These are phyloP conservation scores for Hippotragus niger DNA, from an alignment of 2,113 vertebrate species.

Conservation along the genomic window DNA sequence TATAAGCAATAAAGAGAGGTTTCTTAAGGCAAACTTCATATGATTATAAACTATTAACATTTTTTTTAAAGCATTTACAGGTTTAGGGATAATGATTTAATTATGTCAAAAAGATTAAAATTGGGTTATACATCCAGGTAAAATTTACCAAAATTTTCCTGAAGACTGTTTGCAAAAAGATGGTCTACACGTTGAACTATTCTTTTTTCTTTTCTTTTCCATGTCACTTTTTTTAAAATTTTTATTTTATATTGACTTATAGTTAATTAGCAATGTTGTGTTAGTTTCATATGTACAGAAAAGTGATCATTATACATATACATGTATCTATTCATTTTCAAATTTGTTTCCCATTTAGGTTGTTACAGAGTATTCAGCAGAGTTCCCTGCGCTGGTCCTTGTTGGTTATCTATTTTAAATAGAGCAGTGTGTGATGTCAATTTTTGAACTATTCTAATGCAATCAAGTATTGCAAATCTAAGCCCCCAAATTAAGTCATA, in stretches of 20 bases:
- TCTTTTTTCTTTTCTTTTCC: not conserved
- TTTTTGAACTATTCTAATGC: not conserved
- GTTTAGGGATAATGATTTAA: slow-evolving; percentile 11
- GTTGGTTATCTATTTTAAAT: not conserved
- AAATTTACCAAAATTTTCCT: not conserved
- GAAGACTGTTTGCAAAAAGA: not conserved
- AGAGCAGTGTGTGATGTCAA: not conserved
- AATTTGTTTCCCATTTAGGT: not conserved
- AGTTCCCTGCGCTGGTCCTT: not conserved
- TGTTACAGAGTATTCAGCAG: not conserved
- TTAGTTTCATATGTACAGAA: not conserved
- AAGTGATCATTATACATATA: not conserved
- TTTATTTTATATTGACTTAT: not conserved
- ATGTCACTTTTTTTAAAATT: not conserved
- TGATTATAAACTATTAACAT: slow-evolving; percentile 37
- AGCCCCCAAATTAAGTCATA: not conserved
- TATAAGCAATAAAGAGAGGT: slow-evolving; percentile 31
- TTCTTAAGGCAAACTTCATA: slow-evolving; percentile 27
- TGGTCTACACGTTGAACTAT: not conserved
- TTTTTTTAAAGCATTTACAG: slow-evolving; percentile 23
- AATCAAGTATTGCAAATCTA: not conserved
- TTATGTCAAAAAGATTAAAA: not conserved
- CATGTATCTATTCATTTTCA: not conserved
- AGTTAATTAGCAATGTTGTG: not conserved
- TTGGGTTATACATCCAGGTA: not conserved